Percentiles rank a stretch among this genome's conserved stretches.
These are phyloP conservation scores for Athetis lepigone DNA, from an alignment of 2,888 invertebrate genomes.

Conservation along the genomic window DNA sequence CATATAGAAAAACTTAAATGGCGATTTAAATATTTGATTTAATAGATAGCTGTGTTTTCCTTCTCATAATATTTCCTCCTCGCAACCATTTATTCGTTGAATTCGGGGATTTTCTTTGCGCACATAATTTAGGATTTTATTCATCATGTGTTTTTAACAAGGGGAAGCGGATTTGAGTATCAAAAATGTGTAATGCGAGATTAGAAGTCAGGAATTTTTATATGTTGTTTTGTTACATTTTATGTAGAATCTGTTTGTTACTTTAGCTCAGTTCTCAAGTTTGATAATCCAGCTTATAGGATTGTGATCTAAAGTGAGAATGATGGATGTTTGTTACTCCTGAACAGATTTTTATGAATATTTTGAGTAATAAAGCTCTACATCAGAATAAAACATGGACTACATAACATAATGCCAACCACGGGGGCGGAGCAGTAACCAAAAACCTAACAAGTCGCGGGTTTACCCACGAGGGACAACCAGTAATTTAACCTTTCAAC, in stretches of 20 bases:
- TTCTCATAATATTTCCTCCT: slow-evolving; percentile 11
- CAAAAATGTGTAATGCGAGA: background rate
- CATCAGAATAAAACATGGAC: too few relatives aligned
- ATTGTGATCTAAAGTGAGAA: too few relatives aligned
- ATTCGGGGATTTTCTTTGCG: slow-evolving; percentile 9
- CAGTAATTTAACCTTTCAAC: too few relatives aligned
- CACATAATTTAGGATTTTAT: background rate
- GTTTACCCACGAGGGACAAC: too few relatives aligned
- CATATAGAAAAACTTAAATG: slow-evolving; percentile 7
- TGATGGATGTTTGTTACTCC: too few relatives aligned
- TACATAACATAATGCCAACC: too few relatives aligned
- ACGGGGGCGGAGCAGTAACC: too few relatives aligned
- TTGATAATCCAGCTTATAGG: too few relatives aligned
- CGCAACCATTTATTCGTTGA: background rate
- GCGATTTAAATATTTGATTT: background rate
- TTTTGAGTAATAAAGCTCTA: too few relatives aligned
- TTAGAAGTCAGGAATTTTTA: background rate
- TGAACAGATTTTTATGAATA: too few relatives aligned
- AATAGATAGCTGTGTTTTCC: slow-evolving; percentile 1
- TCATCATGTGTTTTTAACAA: background rate
- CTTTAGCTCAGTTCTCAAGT: background rate
- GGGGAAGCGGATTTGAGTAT: background rate
- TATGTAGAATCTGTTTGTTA: background rate
- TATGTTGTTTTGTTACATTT: background rate
- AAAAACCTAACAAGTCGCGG: too few relatives aligned